Conservation (phyloP, 2,797 vertebrate genomes). For the Synanceia verrucosa region DNA sequence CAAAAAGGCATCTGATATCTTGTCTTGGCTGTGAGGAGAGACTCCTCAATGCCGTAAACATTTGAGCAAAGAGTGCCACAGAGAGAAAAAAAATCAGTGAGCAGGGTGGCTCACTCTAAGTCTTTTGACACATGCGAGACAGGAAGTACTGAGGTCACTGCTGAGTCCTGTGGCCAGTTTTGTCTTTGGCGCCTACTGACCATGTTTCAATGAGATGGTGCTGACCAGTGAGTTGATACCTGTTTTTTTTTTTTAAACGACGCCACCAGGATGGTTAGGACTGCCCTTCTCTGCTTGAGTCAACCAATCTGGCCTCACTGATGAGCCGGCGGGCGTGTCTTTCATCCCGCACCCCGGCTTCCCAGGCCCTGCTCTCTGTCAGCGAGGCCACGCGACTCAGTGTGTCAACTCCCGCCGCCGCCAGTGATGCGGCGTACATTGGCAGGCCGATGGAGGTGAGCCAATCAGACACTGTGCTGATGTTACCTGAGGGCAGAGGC, state of each 20-base stretch:
- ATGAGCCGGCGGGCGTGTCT: slow-evolving; percentile 90
- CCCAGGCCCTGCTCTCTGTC: slow-evolving; percentile 86
- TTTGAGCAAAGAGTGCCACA: slow-evolving; percentile 54
- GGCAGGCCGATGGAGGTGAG: slow-evolving; percentile 93
- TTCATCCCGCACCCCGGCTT: slow-evolving; percentile 91
- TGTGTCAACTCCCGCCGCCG: slow-evolving; percentile 86
- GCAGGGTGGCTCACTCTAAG: slow-evolving; percentile 23
- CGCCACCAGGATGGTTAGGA: slow-evolving; percentile 46
- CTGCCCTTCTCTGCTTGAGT: slow-evolving; percentile 48
- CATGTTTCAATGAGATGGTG: slow-evolving; percentile 28
- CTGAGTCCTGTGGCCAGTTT: slow-evolving; percentile 12
- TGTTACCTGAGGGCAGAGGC: slow-evolving; percentile 83
- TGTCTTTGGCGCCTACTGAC: slow-evolving; percentile 16
- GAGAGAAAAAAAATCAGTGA: slow-evolving; percentile 30
- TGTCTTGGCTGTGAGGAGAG: slow-evolving; percentile 62
- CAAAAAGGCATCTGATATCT: slow-evolving; percentile 71
- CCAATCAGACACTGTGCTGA: slow-evolving; percentile 91
- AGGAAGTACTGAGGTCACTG: slow-evolving; percentile 41
- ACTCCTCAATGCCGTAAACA: slow-evolving; percentile 71
- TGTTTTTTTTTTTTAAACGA: slow-evolving; percentile 12
- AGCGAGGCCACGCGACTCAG: slow-evolving; percentile 88
- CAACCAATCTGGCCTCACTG: slow-evolving; percentile 86
- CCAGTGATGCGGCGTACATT: slow-evolving; percentile 88
- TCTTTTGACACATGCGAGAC: slow-evolving; percentile 31
- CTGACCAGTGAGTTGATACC: slow-evolving; percentile 49